Percentiles rank a stretch among this genome's conserved stretches.
These are phyloP conservation scores for Ormyrus labotus DNA, from an alignment of 2,888 invertebrate species.

Conservation along the genomic window DNA sequence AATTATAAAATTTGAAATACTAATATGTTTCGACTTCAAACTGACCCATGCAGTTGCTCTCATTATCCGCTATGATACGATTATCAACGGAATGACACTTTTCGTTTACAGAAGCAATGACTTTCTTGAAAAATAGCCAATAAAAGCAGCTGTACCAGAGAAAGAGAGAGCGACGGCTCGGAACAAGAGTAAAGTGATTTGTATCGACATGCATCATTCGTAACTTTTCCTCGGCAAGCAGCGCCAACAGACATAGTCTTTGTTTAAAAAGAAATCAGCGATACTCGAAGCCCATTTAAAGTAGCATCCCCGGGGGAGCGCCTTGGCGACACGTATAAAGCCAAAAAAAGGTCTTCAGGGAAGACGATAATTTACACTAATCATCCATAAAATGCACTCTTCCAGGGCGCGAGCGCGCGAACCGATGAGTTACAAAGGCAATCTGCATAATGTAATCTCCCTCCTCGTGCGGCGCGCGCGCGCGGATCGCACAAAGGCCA, in stretches of 20 bases:
- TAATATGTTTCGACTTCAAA: too few relatives aligned
- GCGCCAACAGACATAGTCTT: neutral
- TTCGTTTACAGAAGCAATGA: too few relatives aligned
- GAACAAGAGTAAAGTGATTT: too few relatives aligned
- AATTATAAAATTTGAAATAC: too few relatives aligned
- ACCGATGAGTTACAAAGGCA: constrained; percentile 37
- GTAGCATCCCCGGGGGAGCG: neutral
- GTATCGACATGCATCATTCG: too few relatives aligned
- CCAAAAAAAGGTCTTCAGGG: constrained; percentile 18
- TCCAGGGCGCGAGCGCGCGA: constrained; percentile 9
- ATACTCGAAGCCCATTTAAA: neutral
- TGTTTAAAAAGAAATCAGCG: constrained; percentile 33
- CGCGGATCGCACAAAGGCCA: neutral
- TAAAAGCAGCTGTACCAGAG: too few relatives aligned
- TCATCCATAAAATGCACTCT: constrained; percentile 52
- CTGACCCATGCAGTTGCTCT: too few relatives aligned
- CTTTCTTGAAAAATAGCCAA: too few relatives aligned
- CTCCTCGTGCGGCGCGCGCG: neutral
- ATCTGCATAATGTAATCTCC: constrained; percentile 48
- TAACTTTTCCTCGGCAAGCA: too few relatives aligned
- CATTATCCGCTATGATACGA: too few relatives aligned
- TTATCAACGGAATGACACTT: too few relatives aligned
- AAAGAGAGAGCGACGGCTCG: too few relatives aligned
- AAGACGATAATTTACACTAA: constrained; percentile 49
- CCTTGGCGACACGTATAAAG: neutral